Base-by-base conservation (phyloP, 2,797 vertebrate species). In the Dicrostonyx torquatus region DNA sequence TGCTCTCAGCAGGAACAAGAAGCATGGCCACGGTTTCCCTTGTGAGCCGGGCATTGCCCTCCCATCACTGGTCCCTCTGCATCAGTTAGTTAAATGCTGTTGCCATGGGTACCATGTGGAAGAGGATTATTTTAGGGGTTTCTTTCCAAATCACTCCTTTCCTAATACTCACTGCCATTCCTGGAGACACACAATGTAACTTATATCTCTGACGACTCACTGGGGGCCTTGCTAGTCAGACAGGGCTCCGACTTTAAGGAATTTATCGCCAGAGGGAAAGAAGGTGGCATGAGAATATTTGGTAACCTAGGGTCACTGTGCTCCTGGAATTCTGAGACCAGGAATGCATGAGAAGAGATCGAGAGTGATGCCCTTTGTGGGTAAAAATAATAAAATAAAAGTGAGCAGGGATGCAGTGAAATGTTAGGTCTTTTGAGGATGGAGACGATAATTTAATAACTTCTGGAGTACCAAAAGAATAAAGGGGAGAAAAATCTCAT, bases 81-180 rank as follows among this genome's bases (percentile, higher is more conserved):
- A 50, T 15, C 26, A 31, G 13, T 15, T 75, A 84, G 60, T 73
- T 90, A 37, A 31, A 93, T 68, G 34, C 7, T 24, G 31, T 96
- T 93, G 82, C 9, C 5, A 58, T 79, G 95, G 82, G 40, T 34
- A 34, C 73, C 45, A 17, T 66, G 15, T 29, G 88, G 53, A 55
- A 18, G 40, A 94, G 53, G 5, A 78, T 12, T 90, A 17, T 92
- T 94, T 95, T 37, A 92, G 77, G 37, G 6, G 76, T 96, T 97
- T 92, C 26, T 94, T 96, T 95, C 72, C 89, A 66, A 88, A 90
- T 83, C 84, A 58, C 34, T 48, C 37, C 3, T 60, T 95, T 93
- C 86, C 89, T 96, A 86, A 40, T 5, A 73, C 31, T 40, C 48
- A 3, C 96, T 86, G 90, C 82, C 70, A 66, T 73, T 92, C 68